Evolutionary conservation across 2,888 invertebrate genomes (phyloP), one percentile per base, ranked within the genome.

Genomic region (Aphidius colemani): DNA sequence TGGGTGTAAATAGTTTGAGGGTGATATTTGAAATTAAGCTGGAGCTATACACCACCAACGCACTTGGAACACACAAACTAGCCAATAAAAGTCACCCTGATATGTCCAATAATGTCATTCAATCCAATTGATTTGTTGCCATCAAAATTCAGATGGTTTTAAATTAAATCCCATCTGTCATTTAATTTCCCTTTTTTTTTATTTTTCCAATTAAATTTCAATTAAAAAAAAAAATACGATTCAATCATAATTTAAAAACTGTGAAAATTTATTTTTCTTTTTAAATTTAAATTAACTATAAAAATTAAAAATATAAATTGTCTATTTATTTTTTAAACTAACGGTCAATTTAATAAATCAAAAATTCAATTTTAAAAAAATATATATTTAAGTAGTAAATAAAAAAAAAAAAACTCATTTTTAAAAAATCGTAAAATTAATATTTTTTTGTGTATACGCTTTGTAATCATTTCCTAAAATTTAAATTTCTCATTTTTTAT

Each of bases 1-100:
- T 68, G 70, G 67, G 57, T 50, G 62, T 40, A 64, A 45, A 65
- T 66, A 48, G 55, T 41, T 50, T 46, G 65, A 64, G 65, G 64
- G 53, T 30, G 61, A 64, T 57, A 50, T 50, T 40, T 53, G 53
- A 59, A 43, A 64, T 59, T 59, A 57, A 9, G 30, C 6, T 10
- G n/a, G 40, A 8, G 13, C n/a, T 51, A 51, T 51, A 51, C 10
- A 51, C 10, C 30, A 59, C 44, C 46, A 59, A 57, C 55, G 51
- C 53, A 61, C 46, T 40, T 53, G 44, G 48, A 63, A 60, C 64
- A 64, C 57, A 65, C 60, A 65, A 60, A 61, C 60, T 46, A 51
- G 61, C 41, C 60, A 59, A 62, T 60, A 60, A 40, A 56, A 55
- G 53, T 57, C 39, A 59, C 57, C 40, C 61, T 44, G 11, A 62